phyloP scores from a whole-genome alignment of 2,113 vertebrate genomes.

The Ploceus nigricollis region DNA sequence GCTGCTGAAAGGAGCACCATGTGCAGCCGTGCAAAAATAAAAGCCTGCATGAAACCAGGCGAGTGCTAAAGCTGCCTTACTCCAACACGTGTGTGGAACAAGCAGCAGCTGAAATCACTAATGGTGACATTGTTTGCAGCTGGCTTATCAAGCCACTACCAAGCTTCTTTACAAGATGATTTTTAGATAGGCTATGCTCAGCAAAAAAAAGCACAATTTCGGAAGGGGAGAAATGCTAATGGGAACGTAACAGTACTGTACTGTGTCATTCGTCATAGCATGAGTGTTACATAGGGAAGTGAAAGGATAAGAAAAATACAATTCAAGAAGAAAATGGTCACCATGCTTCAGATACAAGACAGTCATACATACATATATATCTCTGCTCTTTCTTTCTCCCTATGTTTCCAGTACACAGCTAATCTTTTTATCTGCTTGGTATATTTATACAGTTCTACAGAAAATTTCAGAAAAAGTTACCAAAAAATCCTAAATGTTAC shows the following conservation, averaged over 20 bases:
- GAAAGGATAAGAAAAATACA: neutral
- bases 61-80: neutral
- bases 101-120: neutral
- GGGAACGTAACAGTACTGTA: neutral
- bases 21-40: neutral
- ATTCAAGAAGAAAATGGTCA: neutral
- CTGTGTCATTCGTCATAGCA: neutral
- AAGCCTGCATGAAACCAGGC: neutral
- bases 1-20: neutral
- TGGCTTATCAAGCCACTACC: neutral
- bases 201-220: neutral
- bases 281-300: neutral
- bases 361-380: neutral
- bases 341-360: neutral
- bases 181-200: neutral
- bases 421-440: neutral
- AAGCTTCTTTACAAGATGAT: neutral
- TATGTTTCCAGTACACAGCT: neutral
- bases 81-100: neutral
- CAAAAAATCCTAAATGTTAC: neutral
- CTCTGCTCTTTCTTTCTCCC: neutral
- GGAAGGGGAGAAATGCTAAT: neutral
- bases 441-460: neutral
- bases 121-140: neutral
- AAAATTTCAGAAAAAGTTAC: neutral